Conservation (phyloP, 2,888 invertebrate genomes). For the Philaethria dido region DNA sequence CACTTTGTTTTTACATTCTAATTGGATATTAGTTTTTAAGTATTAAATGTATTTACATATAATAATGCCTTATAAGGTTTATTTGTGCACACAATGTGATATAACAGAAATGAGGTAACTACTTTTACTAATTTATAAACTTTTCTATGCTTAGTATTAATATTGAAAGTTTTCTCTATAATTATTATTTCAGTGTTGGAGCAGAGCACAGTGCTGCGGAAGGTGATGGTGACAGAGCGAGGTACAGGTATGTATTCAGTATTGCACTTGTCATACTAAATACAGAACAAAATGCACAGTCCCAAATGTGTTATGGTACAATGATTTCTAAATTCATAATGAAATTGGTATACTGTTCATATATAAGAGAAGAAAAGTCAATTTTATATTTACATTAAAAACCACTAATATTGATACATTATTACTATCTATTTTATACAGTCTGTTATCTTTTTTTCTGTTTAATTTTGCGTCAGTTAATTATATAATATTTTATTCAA, state of each 20-base stretch:
- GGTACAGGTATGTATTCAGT: conserved; percentile 59
- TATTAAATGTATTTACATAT: background rate
- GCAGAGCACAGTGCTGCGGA: conserved; percentile 67
- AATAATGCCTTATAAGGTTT: conserved; percentile 18
- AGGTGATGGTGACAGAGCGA: conserved; percentile 63
- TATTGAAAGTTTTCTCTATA: background rate
- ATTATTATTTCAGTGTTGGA: conserved; percentile 49
- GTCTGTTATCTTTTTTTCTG: too few species aligned
- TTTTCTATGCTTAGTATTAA: background rate
- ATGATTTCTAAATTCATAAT: background rate
- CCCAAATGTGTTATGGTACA: background rate
- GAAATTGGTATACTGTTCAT: too few species aligned
- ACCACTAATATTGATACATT: too few species aligned
- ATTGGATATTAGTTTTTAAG: background rate
- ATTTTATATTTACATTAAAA: too few species aligned
- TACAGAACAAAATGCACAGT: background rate
- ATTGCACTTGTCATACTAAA: background rate
- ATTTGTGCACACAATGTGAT: conserved; percentile 8
- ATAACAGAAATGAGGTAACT: conserved; percentile 6
- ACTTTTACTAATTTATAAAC: background rate
- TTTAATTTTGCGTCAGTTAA: too few species aligned
- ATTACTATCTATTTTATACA: too few species aligned
- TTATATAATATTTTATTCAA: too few species aligned
- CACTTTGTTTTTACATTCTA: background rate
- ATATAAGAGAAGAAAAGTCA: too few species aligned